These are phyloP conservation scores for Oxygymnocypris stewartii DNA, from an alignment of 2,113 vertebrate species.

Conservation along the genomic window DNA sequence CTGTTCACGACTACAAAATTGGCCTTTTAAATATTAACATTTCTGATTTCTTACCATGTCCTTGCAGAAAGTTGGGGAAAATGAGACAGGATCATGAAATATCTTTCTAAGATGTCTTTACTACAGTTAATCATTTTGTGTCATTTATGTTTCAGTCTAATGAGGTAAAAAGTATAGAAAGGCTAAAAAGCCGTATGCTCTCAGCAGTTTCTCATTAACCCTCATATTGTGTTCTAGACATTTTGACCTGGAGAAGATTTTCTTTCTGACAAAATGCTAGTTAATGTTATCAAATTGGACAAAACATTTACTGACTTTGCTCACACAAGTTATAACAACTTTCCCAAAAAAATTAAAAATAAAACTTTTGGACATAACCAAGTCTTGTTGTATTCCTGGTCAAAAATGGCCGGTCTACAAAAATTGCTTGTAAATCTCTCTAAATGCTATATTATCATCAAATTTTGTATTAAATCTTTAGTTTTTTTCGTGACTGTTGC, in stretches of 20 bases:
- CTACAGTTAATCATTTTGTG: neutral
- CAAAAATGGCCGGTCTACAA: too few relatives aligned
- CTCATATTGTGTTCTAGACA: neutral
- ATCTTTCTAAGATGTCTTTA: neutral
- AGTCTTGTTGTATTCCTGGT: too few relatives aligned
- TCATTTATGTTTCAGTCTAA: neutral
- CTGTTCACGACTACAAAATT: slow-evolving; percentile 1
- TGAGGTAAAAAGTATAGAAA: neutral
- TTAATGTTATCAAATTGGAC: neutral
- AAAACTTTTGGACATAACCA: neutral
- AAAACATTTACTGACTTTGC: neutral
- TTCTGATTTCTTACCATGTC: neutral
- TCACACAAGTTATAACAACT: neutral
- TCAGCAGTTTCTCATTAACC: neutral
- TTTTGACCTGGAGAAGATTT: neutral
- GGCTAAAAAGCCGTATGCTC: neutral
- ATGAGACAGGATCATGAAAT: neutral
- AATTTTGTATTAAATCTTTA: too few relatives aligned
- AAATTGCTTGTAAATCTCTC: too few relatives aligned
- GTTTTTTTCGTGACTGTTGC: too few relatives aligned
- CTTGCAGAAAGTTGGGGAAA: neutral
- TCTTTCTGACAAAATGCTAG: neutral
- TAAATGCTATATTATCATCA: too few relatives aligned
- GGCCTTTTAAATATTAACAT: neutral
- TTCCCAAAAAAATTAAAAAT: neutral